Conservation (phyloP, 2,113 vertebrate species). For the Calonectris borealis region DNA sequence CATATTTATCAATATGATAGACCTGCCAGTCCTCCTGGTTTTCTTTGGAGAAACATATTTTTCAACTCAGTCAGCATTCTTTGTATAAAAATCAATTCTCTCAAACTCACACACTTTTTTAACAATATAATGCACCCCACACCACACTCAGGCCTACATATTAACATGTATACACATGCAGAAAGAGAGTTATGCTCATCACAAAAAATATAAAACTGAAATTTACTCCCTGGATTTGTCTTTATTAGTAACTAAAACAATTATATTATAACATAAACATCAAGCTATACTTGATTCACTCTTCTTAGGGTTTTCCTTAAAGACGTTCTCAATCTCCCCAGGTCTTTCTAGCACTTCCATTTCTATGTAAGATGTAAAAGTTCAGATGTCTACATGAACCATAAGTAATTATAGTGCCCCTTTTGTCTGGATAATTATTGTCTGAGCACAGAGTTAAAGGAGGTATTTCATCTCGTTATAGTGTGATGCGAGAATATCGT, state of each 20-base stretch:
- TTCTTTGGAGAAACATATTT: background rate
- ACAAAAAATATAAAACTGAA: background rate
- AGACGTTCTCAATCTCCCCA: background rate
- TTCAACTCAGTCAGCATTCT: background rate
- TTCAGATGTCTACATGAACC: background rate
- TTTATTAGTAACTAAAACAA: background rate
- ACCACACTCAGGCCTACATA: background rate
- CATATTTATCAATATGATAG: background rate
- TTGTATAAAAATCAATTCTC: background rate
- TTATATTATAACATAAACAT: background rate
- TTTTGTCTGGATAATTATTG: background rate
- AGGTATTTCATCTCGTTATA: accelerated
- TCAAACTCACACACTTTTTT: background rate
- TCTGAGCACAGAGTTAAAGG: background rate
- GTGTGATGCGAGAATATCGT: accelerated
- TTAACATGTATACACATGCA: accelerated
- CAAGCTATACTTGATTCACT: background rate
- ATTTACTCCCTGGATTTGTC: background rate
- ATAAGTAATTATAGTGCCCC: background rate
- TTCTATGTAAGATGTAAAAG: background rate
- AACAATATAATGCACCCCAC: background rate
- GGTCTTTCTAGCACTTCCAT: background rate
- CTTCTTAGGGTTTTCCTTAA: background rate
- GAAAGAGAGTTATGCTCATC: background rate
- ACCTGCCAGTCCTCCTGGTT: background rate